Evolutionary conservation across 1,140 invertebrate genomes (phyloP), one percentile per base, ranked within the genome.

Genomic region (Chrysomallon squamiferum): DNA sequence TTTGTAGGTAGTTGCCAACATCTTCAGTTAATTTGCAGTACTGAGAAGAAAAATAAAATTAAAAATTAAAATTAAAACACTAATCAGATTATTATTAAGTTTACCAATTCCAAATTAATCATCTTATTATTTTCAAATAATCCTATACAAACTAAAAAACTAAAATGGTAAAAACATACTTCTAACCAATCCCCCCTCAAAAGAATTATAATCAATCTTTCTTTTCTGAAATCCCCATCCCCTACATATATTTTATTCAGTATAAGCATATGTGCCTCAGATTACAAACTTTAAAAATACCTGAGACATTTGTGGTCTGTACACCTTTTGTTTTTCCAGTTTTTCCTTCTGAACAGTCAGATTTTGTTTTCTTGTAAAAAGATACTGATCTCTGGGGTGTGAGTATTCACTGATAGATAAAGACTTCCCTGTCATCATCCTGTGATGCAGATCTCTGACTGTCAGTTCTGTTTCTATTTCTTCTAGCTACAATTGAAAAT

Each of bases 241-340:
- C n/a, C n/a, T n/a, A n/a, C n/a, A n/a, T n/a, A n/a, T n/a, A n/a
- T n/a, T n/a, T n/a, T n/a, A n/a, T n/a, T n/a, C n/a, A n/a, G n/a
- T n/a, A n/a, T n/a, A n/a, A n/a, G n/a, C n/a, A n/a, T n/a, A n/a
- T n/a, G n/a, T n/a, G n/a, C n/a, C n/a, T n/a, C n/a, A n/a, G n/a
- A n/a, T n/a, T n/a, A n/a, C n/a, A n/a, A n/a, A n/a, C n/a, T n/a
- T n/a, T n/a, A n/a, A n/a, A 38, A 5, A 38, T 38, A 80, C 77
- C 76, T 81, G 79, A 47, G 74, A 73, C n/a, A 61, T 57, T 2
- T 65, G 45, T 27, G 80, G 80, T 64, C 82, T 76, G 62, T 72
- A 77, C 2, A 79, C 79, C 54, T 66, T 54, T 49, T 74, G 69
- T 25, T 65, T 49, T 49, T 72, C 41, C 30, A 82, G 49, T 6